phyloP scores from a whole-genome alignment of 2,797 vertebrate genomes.

The Ibycter americanus region DNA sequence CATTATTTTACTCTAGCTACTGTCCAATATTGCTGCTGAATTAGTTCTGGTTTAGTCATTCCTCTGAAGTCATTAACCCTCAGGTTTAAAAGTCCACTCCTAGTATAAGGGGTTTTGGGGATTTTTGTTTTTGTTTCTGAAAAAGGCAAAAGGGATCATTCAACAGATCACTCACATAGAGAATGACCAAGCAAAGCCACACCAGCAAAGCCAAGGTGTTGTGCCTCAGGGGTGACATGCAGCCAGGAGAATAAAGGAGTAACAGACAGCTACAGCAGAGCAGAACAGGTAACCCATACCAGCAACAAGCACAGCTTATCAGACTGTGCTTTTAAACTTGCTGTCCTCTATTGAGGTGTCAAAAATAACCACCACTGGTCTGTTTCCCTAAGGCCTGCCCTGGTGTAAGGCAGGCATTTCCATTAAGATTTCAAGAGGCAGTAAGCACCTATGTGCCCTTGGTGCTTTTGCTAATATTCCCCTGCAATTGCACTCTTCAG shows the following conservation, averaged over 20 bases:
- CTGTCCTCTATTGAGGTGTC: not conserved
- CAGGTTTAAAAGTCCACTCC: not conserved
- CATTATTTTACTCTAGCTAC: not conserved
- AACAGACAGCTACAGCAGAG: not conserved
- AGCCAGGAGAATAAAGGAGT: not conserved
- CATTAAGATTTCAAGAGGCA: not conserved
- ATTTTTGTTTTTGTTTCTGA: not conserved
- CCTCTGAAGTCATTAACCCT: not conserved
- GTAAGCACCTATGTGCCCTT: not conserved
- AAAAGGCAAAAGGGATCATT: not conserved
- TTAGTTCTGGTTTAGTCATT: not conserved
- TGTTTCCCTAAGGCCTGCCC: not conserved
- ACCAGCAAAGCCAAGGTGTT: not conserved
- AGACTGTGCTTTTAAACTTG: not conserved
- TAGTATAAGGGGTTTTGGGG: not conserved
- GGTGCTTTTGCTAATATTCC: not conserved
- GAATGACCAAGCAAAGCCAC: not conserved
- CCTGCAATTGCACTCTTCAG: not conserved
- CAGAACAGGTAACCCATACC: not conserved
- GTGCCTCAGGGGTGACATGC: not conserved
- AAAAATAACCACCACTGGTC: not conserved
- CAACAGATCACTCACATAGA: not conserved
- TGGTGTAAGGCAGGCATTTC: not conserved
- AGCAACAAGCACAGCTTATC: not conserved
- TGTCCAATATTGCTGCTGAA: accelerated